Percentiles rank a stretch among this genome's conserved stretches.
Evolutionary conservation across 2,797 vertebrate genomes (phyloP).

Genomic region (Micromesistius poutassou): DNA sequence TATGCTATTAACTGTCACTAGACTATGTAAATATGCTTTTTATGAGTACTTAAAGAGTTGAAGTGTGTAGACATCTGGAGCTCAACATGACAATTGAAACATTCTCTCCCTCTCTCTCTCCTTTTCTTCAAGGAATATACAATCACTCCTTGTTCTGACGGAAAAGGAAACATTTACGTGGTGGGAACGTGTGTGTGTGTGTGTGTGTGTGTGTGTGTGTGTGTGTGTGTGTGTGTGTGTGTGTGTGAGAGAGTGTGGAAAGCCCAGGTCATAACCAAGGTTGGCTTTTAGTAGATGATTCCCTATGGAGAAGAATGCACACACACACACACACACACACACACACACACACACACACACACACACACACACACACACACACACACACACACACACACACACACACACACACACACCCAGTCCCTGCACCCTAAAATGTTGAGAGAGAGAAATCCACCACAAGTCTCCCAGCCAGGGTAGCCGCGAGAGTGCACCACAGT

Average conservation of each 20-base stretch:
- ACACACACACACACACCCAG: not conserved
- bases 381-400: no score
- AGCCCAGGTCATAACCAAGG: not conserved
- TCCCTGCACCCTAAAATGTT: not conserved
- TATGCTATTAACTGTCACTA: no score
- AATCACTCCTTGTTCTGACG: not conserved
- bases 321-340: no score
- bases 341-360: no score
- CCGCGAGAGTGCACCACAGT: conserved; percentile 33
- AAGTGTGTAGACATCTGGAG: no score
- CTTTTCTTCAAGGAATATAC: not conserved
- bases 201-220: not conserved
- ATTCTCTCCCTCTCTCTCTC: not conserved
- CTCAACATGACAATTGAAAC: no score
- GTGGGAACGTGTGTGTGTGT: not conserved
- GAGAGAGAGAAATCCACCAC: conserved; percentile 35
- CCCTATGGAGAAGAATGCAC: not conserved
- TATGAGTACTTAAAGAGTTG: no score
- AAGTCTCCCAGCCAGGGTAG: conserved; percentile 28
- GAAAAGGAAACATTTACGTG: not conserved
- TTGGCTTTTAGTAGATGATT: not conserved
- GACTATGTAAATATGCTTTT: no score
- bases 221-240: conserved; percentile 11
- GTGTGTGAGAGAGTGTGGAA: not conserved
- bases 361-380: no score